Evolutionary conservation across 2,888 invertebrate species (phyloP).

Genomic region (Plusia festucae): DNA sequence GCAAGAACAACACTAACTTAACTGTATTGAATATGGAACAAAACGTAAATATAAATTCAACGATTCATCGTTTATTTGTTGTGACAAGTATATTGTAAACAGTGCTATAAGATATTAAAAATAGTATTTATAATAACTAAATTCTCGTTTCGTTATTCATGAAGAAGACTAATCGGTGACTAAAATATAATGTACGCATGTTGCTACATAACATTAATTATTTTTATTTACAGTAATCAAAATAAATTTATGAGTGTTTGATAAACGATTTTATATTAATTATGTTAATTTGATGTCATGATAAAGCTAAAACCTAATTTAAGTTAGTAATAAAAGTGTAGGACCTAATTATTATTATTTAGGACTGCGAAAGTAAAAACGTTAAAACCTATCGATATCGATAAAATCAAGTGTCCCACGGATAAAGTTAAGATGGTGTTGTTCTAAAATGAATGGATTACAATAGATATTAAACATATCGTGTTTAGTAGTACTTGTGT

Average conservation of each 20-base stretch:
- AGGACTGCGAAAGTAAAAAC: constrained; percentile 7
- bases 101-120: background rate
- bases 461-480: constrained; percentile 21
- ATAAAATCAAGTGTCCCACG: constrained; percentile 16
- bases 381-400: constrained; percentile 11
- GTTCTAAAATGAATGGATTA: constrained; percentile 33
- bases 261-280: background rate
- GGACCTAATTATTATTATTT: background rate
- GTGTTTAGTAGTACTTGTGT: constrained; percentile 5
- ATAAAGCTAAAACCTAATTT: too few relatives aligned
- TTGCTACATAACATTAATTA: too few relatives aligned
- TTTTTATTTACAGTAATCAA: too few relatives aligned
- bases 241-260: too few relatives aligned
- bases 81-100: background rate
- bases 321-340: too few relatives aligned
- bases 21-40: constrained; percentile 7
- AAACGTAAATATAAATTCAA: background rate
- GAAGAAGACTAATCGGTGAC: too few relatives aligned
- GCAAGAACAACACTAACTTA: constrained; percentile 38
- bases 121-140: background rate
- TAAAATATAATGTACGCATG: too few relatives aligned
- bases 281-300: background rate
- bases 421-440: constrained; percentile 50
- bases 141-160: too few relatives aligned
- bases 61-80: background rate